These are phyloP conservation scores for Anaspis maculata DNA, from an alignment of 2,888 invertebrate genomes.

Conservation along the genomic window DNA sequence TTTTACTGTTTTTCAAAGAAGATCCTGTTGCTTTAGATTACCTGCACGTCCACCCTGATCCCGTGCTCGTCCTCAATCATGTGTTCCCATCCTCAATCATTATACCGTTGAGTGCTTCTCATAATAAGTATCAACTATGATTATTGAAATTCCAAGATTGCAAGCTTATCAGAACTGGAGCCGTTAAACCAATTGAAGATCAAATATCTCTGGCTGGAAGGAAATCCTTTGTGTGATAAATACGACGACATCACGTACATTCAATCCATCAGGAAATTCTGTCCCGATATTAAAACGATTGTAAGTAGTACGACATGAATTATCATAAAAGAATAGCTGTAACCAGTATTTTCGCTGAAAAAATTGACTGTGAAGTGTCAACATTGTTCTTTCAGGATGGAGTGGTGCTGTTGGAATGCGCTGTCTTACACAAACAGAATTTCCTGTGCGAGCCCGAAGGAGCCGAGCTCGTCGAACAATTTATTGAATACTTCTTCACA, in stretches of 20 bases:
- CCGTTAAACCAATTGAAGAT: constrained; percentile 26
- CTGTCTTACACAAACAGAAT: too few species aligned
- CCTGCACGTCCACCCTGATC: too few species aligned
- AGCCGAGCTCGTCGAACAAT: constrained; percentile 49
- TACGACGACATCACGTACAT: constrained; percentile 53
- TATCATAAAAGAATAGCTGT: too few species aligned
- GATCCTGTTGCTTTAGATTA: too few species aligned
- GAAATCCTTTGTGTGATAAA: constrained; percentile 62
- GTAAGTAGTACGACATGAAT: constrained; percentile 36
- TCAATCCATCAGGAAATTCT: constrained; percentile 46
- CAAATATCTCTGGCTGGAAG: constrained; percentile 50
- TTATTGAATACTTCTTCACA: constrained; percentile 58
- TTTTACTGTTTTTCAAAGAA: too few species aligned
- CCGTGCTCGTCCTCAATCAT: too few species aligned
- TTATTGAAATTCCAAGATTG: too few species aligned
- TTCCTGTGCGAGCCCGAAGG: constrained; percentile 46
- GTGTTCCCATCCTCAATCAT: too few species aligned
- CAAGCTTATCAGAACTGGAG: constrained; percentile 19
- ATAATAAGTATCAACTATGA: too few species aligned
- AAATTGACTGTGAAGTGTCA: constrained; percentile 2
- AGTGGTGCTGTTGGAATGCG: constrained; percentile 35
- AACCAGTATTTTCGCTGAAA: too few species aligned
- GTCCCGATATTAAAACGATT: constrained; percentile 45
- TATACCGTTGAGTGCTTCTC: too few species aligned
- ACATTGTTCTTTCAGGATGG: constrained; percentile 45